These are phyloP conservation scores for Thaumatotibia leucotreta DNA, from an alignment of 1,140 invertebrate species.

Conservation along the genomic window DNA sequence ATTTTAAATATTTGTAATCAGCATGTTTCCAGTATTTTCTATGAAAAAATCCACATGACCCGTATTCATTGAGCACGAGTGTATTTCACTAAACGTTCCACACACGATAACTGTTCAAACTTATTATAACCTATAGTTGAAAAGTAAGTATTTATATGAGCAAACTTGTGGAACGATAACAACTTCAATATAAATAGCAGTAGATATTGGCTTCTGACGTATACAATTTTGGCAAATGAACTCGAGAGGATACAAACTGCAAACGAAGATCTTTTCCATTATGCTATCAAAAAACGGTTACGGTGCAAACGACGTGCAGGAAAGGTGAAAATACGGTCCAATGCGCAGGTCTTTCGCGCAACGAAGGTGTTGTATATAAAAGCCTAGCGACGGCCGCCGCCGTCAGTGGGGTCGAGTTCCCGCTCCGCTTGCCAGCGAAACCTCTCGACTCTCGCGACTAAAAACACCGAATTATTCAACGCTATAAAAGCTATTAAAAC, in stretches of 20 bases:
- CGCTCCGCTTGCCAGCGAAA: not conserved
- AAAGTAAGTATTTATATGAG: too few relatives aligned
- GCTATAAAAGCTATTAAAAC: not conserved
- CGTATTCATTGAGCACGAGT: too few relatives aligned
- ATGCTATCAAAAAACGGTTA: conserved; percentile 1
- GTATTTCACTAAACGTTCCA: too few relatives aligned
- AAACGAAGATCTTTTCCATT: not conserved
- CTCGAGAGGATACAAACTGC: not conserved
- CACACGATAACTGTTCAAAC: too few relatives aligned
- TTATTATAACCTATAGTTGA: too few relatives aligned
- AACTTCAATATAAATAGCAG: too few relatives aligned
- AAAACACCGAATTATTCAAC: not conserved
- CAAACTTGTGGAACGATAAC: too few relatives aligned
- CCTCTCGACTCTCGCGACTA: not conserved
- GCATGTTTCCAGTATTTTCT: too few relatives aligned
- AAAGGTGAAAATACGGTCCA: conserved; percentile 10
- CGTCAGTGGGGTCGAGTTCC: conserved; percentile 3
- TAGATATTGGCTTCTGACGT: not conserved
- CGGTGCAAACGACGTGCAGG: not conserved
- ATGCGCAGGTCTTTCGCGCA: conserved; percentile 25
- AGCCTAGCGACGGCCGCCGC: not conserved
- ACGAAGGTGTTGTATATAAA: conserved; percentile 6
- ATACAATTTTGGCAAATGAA: not conserved
- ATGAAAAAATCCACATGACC: too few relatives aligned
- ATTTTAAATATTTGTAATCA: too few relatives aligned